phyloP scores from a whole-genome alignment of 2,797 vertebrate genomes.

The Neosilurus mollespiculum region DNA sequence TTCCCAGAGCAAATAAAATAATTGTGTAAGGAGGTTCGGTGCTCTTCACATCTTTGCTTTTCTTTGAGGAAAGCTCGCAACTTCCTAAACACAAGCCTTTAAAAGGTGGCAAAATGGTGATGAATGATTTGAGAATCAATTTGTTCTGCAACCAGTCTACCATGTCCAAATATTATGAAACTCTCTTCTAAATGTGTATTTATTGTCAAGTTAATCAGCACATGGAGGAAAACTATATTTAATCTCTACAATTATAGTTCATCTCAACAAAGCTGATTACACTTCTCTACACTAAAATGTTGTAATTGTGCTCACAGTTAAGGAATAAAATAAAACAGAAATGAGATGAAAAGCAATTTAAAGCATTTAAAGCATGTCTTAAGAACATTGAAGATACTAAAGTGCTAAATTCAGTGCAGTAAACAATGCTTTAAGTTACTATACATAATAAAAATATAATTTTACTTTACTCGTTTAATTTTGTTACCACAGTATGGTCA shows the following conservation, averaged over 20 bases:
- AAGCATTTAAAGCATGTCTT: background rate
- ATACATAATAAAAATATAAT: background rate
- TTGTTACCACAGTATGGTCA: background rate
- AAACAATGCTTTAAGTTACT: background rate
- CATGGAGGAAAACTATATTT: background rate
- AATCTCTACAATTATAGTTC: background rate
- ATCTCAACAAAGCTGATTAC: background rate
- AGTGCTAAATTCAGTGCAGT: too few species aligned
- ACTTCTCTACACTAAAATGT: background rate
- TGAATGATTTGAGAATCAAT: constrained; percentile 17
- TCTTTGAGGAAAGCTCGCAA: constrained; percentile 46
- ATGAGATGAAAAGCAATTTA: background rate
- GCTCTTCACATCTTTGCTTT: constrained; percentile 49
- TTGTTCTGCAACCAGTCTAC: background rate
- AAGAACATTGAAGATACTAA: background rate
- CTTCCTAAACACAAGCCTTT: constrained; percentile 61
- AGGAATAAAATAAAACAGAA: background rate
- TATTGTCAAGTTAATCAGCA: background rate
- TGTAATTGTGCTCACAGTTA: constrained; percentile 1
- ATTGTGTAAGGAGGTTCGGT: constrained; percentile 51
- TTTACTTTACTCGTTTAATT: background rate
- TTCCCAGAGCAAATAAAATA: constrained; percentile 25
- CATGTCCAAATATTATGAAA: background rate
- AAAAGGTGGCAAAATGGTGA: constrained; percentile 49
- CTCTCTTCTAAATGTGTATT: background rate